These are phyloP conservation scores for Lycodopsis pacificus DNA, from an alignment of 2,797 vertebrate species.

Conservation along the genomic window DNA sequence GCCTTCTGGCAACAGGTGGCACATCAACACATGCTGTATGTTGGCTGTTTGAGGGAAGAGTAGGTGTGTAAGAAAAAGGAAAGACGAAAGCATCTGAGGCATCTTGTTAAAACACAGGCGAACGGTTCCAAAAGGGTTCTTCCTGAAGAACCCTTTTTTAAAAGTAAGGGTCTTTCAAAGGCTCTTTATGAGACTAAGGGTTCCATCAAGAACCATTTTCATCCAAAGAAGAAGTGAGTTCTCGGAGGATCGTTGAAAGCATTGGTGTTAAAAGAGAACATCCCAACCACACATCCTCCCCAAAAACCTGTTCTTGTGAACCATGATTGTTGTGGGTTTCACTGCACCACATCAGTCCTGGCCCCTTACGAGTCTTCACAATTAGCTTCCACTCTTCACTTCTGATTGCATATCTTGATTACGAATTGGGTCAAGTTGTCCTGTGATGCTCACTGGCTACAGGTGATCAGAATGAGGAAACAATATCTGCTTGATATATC, in stretches of 20 bases:
- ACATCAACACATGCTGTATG: not conserved
- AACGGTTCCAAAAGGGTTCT: not conserved
- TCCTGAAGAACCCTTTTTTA: not conserved
- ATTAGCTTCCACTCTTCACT: not conserved
- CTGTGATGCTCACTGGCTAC: not conserved
- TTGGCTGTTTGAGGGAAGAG: not conserved
- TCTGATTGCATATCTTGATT: not conserved
- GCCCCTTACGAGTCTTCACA: no score
- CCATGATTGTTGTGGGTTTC: not conserved
- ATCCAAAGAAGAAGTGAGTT: not conserved
- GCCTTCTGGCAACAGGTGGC: constrained; percentile 6
- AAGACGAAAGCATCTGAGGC: not conserved
- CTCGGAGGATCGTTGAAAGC: no score
- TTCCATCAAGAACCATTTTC: not conserved
- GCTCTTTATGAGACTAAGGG: not conserved
- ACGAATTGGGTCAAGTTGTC: not conserved
- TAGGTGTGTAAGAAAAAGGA: not conserved
- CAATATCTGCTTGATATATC: not conserved
- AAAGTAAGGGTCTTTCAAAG: not conserved
- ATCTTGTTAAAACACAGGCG: no score
- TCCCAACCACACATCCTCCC: no score
- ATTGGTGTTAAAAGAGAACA: not conserved
- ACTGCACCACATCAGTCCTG: no score
- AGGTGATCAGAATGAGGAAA: not conserved
- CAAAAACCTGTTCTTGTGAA: not conserved